phyloP scores from a whole-genome alignment of 23 tunicate species.

The Oikopleura dioica region DNA sequence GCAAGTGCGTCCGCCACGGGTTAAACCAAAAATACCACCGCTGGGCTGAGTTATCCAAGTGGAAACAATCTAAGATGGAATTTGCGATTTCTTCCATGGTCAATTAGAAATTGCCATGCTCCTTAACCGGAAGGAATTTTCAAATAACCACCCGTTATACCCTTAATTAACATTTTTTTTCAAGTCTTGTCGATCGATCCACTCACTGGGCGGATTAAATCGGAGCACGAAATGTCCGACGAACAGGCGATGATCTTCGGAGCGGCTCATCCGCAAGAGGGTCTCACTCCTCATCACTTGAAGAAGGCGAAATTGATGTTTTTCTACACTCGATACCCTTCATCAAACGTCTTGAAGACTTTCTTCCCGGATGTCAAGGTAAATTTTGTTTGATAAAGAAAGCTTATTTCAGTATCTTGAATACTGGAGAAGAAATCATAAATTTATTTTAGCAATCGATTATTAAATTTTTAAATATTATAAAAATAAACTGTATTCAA shows the following conservation, averaged over 20 bases:
- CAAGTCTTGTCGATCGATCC: slow-evolving; percentile 5
- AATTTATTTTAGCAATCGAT: background rate
- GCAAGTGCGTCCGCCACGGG: too few relatives aligned
- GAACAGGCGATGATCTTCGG: background rate
- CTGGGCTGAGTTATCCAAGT: too few relatives aligned
- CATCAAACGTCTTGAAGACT: slow-evolving; percentile 55
- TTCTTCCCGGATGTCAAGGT: slow-evolving; percentile 86
- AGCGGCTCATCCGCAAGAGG: slow-evolving; percentile 37
- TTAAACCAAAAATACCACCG: too few relatives aligned
- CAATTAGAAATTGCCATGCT: too few relatives aligned
- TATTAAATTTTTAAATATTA: background rate
- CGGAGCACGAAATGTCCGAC: slow-evolving; percentile 1
- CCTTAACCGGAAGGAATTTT: too few relatives aligned
- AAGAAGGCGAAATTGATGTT: slow-evolving; percentile 94
- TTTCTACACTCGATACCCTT: slow-evolving; percentile 80
- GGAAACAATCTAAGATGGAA: too few relatives aligned
- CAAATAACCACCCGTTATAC: too few relatives aligned
- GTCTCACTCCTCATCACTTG: slow-evolving; percentile 69
- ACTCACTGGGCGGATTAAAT: background rate
- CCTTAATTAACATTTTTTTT: too few relatives aligned
- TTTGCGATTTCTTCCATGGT: too few relatives aligned
- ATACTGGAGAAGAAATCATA: background rate
- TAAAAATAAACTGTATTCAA: background rate
- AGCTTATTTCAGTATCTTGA: background rate
- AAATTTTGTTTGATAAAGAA: slow-evolving; percentile 2